Evolutionary conservation across 2,797 vertebrate genomes (phyloP).

Genomic region (Anisognathus igniventris): DNA sequence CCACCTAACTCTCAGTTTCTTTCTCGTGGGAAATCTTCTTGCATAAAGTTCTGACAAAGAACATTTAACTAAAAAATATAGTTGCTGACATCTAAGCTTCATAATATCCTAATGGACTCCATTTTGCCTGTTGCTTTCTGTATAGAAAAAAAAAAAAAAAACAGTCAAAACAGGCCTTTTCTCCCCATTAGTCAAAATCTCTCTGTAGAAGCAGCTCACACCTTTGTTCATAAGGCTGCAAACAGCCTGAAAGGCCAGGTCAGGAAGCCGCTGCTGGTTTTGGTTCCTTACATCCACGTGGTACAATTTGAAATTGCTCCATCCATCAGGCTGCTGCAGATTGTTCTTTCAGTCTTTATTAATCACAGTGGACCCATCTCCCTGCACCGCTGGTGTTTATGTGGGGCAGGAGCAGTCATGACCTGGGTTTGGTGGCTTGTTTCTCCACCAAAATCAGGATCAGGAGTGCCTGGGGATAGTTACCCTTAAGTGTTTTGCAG

Average conservation of each 20-base stretch:
- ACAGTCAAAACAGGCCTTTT: background rate
- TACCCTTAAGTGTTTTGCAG: background rate
- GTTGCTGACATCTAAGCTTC: background rate
- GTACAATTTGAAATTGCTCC: background rate
- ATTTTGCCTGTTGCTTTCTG: background rate
- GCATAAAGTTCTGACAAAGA: conserved; percentile 41
- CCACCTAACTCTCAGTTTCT: conserved; percentile 13
- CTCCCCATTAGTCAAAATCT: background rate
- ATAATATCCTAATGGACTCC: background rate
- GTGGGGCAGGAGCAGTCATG: background rate
- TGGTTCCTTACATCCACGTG: background rate
- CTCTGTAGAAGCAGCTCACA: background rate
- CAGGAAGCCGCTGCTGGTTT: background rate
- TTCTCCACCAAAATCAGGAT: background rate
- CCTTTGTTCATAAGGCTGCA: background rate
- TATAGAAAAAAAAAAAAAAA: background rate
- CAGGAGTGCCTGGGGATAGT: background rate
- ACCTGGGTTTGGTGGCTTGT: background rate
- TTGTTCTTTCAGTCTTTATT: background rate
- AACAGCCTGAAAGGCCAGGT: background rate
- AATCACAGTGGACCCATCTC: background rate
- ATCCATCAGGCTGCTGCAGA: background rate
- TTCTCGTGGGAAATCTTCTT: conserved; percentile 37
- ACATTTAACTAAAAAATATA: background rate
- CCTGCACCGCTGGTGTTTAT: rapidly evolving